Percentiles rank a stretch among this genome's conserved stretches.
Evolutionary conservation across 2,113 vertebrate species (phyloP).

Genomic region (Dipodomys stephensi): DNA sequence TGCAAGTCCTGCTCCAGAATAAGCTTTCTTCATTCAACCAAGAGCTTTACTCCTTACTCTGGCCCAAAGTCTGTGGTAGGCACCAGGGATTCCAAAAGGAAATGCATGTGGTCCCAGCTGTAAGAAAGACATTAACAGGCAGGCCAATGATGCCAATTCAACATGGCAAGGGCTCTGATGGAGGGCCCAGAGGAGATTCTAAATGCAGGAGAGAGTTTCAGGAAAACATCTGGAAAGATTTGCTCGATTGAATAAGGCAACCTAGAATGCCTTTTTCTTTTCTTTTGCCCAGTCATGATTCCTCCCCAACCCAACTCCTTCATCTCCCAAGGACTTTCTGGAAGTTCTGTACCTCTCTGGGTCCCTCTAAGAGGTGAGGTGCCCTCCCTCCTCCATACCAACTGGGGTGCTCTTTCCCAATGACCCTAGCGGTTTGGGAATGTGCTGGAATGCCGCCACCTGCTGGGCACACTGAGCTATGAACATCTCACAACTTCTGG

Average conservation of each 20-base stretch:
- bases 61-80: background rate
- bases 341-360: background rate
- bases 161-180: background rate
- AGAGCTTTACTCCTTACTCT: background rate
- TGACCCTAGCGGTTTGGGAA: background rate
- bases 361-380: background rate
- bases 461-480: conserved; percentile 27
- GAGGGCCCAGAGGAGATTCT: no score
- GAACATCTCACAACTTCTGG: background rate
- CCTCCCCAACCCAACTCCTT: fast-evolving
- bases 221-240: background rate
- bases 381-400: background rate
- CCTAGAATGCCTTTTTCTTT: background rate
- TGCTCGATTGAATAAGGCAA: background rate
- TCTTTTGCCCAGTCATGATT: background rate
- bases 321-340: background rate
- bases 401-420: conserved; percentile 27
- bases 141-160: background rate
- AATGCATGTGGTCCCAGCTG: background rate
- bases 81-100: background rate
- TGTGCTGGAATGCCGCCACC: conserved; percentile 37
- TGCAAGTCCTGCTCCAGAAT: background rate
- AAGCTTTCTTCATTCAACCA: background rate
- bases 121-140: background rate
- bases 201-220: background rate